These are phyloP conservation scores for Lepidocyrtoides sp. DNA, from an alignment of 2,888 invertebrate genomes.

Conservation along the genomic window DNA sequence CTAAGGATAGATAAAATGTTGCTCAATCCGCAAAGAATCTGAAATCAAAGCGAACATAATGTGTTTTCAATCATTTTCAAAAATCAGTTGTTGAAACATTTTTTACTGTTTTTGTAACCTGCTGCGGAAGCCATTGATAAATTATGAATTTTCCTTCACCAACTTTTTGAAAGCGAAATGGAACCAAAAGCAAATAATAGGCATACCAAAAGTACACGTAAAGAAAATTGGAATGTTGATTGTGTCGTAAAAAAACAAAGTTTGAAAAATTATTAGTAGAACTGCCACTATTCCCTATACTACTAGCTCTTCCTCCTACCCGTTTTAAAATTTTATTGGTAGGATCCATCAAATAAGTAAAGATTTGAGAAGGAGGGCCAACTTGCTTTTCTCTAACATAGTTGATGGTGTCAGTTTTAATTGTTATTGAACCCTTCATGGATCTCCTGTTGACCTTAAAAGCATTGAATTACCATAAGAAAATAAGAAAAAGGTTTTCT, in stretches of 20 bases:
- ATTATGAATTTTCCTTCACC: constrained; percentile 29
- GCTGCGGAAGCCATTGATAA: constrained; percentile 49
- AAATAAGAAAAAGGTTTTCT: no score
- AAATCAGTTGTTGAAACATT: no score
- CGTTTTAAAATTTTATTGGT: neutral
- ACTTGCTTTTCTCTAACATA: neutral
- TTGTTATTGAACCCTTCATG: neutral
- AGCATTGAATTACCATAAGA: no score
- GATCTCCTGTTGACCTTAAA: neutral
- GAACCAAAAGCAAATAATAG: constrained; percentile 43
- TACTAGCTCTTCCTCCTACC: neutral
- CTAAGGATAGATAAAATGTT: neutral
- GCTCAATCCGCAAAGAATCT: constrained; percentile 46
- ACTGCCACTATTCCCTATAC: neutral
- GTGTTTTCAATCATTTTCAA: no score
- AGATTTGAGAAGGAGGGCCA: neutral
- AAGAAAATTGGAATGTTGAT: constrained; percentile 64
- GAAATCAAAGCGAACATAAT: neutral
- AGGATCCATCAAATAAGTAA: neutral
- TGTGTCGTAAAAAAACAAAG: no score
- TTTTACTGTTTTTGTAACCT: no score
- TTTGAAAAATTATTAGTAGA: neutral
- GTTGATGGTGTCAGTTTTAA: neutral
- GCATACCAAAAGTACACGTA: constrained; percentile 67
- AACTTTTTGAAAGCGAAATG: constrained; percentile 50